Conservation (phyloP, 2,888 invertebrate genomes). For the Alloplasta piceator region DNA sequence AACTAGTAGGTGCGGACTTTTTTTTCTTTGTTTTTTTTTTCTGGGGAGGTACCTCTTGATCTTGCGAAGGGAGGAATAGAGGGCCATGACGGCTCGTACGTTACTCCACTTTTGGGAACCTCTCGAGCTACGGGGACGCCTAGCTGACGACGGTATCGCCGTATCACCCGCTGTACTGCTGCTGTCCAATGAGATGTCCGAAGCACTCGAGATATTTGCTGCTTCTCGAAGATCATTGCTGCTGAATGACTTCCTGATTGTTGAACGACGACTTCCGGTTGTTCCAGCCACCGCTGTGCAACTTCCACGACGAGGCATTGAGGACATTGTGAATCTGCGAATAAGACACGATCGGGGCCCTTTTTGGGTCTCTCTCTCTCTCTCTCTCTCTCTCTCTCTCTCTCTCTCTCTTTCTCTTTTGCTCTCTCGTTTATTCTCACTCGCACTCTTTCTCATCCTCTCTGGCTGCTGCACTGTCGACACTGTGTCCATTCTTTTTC, state of each 20-base stretch:
- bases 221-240: constrained; percentile 74
- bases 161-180: constrained; percentile 80
- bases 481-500: constrained; percentile 14
- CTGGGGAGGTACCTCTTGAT: constrained; percentile 90
- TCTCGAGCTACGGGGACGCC: constrained; percentile 78
- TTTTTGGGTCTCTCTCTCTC: constrained; percentile 58
- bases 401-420: constrained; percentile 48
- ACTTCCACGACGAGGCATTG: constrained; percentile 58
- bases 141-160: constrained; percentile 73
- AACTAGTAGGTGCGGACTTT: constrained; percentile 62
- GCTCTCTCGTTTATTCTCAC: constrained; percentile 37
- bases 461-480: constrained; percentile 35
- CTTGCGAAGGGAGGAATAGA: constrained; percentile 94
- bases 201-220: constrained; percentile 73
- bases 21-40: constrained; percentile 46
- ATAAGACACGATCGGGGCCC: constrained; percentile 74
- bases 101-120: constrained; percentile 92
- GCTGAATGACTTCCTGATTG: constrained; percentile 74
- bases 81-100: constrained; percentile 94
- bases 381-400: constrained; percentile 61
- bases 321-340: constrained; percentile 77
- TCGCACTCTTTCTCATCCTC: constrained; percentile 50
- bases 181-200: constrained; percentile 79
- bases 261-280: constrained; percentile 66
- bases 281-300: constrained; percentile 32